Evolutionary conservation across 2,888 invertebrate species (phyloP).

Genomic region (Brassicogethes aeneus): DNA sequence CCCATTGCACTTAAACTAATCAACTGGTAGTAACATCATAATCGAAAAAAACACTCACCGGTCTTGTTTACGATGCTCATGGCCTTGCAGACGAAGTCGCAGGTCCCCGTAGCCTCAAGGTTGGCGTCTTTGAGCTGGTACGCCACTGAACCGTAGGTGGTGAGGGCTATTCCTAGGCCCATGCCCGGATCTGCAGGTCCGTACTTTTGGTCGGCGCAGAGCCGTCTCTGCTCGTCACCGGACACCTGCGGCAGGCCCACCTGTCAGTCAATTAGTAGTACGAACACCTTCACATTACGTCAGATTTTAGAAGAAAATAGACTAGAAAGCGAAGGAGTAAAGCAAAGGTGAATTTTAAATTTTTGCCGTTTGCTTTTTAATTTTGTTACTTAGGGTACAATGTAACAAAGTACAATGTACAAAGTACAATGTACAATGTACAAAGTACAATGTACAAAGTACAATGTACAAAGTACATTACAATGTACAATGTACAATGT

Average conservation of each 20-base stretch:
- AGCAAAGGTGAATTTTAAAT: too few relatives aligned
- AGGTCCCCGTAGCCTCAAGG: conserved; percentile 63
- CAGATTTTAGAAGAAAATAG: conserved; percentile 9
- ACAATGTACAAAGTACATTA: too few relatives aligned
- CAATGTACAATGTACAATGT: too few relatives aligned
- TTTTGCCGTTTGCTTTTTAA: too few relatives aligned
- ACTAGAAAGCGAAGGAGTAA: conserved; percentile 11
- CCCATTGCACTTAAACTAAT: too few relatives aligned
- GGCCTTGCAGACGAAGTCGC: conserved; percentile 65
- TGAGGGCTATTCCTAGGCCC: conserved; percentile 42
- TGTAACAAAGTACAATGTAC: too few relatives aligned
- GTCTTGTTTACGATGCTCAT: conserved; percentile 66
- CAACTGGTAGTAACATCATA: too few relatives aligned
- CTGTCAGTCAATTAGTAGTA: conserved; percentile 31
- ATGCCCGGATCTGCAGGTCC: conserved; percentile 39
- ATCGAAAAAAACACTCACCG: conserved; percentile 45
- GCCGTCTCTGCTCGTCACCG: conserved; percentile 61
- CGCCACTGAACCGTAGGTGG: conserved; percentile 68
- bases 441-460: too few relatives aligned
- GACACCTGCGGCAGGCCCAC: conserved; percentile 51
- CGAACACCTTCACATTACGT: conserved; percentile 11
- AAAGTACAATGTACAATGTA: too few relatives aligned
- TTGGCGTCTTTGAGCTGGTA: conserved; percentile 74
- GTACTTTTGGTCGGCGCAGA: conserved; percentile 56
- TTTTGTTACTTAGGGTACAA: too few relatives aligned